Conservation (phyloP, 2,797 vertebrate species). For the Lagorchestes hirsutus region DNA sequence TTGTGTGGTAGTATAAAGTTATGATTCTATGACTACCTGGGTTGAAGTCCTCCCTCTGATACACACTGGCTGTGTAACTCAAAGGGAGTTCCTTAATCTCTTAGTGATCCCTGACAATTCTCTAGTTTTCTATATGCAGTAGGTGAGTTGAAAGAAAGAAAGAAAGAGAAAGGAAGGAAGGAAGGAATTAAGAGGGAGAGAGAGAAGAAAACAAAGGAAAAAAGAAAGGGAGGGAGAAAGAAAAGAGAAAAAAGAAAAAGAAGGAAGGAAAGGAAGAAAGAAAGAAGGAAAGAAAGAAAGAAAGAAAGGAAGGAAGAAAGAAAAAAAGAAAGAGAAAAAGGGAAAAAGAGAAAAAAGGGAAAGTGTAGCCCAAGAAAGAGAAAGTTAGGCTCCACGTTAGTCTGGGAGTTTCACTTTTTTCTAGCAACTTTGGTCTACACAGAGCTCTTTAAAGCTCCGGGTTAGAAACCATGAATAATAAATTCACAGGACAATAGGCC, state of each 20-base stretch:
- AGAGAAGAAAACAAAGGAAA: too few species aligned
- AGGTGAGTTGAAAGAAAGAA: not conserved
- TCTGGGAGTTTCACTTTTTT: not conserved
- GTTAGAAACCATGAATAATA: slow-evolving; percentile 62
- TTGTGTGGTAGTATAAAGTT: not conserved
- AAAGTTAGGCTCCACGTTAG: not conserved
- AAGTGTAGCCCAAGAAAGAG: too few species aligned
- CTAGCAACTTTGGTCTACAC: slow-evolving; percentile 6
- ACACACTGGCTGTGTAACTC: not conserved
- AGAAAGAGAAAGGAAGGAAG: too few species aligned
- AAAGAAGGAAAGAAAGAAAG: rapidly evolving
- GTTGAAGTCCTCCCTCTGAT: not conserved
- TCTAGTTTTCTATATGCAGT: not conserved
- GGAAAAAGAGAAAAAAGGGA: too few species aligned
- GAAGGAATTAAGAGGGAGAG: rapidly evolving
- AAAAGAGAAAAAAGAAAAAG: too few species aligned
- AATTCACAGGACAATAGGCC: slow-evolving; percentile 80
- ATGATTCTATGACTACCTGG: not conserved
- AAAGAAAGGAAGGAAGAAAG: rapidly evolving
- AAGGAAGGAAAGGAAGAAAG: too few species aligned
- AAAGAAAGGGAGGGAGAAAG: too few species aligned
- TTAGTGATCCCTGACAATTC: not conserved
- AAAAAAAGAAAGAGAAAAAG: too few species aligned
- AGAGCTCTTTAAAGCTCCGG: slow-evolving; percentile 44
- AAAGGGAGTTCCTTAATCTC: not conserved